phyloP scores from a whole-genome alignment of 2,797 vertebrate species.

The Lithobates pipiens region DNA sequence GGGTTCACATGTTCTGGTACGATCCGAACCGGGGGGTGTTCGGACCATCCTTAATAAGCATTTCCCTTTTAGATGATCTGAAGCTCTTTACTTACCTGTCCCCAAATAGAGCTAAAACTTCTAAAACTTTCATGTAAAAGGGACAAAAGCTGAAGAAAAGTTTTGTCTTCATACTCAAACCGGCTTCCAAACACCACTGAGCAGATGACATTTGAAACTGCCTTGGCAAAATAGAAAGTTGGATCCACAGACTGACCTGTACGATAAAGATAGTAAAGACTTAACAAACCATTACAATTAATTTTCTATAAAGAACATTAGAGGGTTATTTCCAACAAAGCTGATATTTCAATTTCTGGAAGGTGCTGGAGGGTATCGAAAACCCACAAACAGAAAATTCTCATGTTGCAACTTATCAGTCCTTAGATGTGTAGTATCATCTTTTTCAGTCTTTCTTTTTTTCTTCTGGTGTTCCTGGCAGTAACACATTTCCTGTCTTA shows the following conservation, averaged over 20 bases:
- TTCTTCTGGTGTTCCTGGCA: no score
- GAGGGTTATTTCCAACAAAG: not conserved
- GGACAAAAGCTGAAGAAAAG: slow-evolving; percentile 69
- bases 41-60: no score
- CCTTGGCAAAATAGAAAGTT: slow-evolving; percentile 65
- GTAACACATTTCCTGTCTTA: no score
- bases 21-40: no score
- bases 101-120: slow-evolving; percentile 66
- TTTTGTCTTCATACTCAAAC: slow-evolving; percentile 73
- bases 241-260: slow-evolving; percentile 64
- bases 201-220: slow-evolving; percentile 78
- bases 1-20: no score
- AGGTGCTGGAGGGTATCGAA: no score
- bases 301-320: not conserved
- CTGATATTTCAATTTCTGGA: no score
- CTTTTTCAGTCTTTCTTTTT: no score
- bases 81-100: slow-evolving; percentile 68
- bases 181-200: slow-evolving; percentile 77
- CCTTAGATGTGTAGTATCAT: no score
- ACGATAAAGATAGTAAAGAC: not conserved
- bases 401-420: no score
- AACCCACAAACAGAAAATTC: no score
- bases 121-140: slow-evolving; percentile 35
- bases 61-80: not conserved
- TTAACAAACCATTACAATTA: not conserved